Evolutionary conservation across 1,140 invertebrate genomes (phyloP).

Genomic region (Apis cerana): DNA sequence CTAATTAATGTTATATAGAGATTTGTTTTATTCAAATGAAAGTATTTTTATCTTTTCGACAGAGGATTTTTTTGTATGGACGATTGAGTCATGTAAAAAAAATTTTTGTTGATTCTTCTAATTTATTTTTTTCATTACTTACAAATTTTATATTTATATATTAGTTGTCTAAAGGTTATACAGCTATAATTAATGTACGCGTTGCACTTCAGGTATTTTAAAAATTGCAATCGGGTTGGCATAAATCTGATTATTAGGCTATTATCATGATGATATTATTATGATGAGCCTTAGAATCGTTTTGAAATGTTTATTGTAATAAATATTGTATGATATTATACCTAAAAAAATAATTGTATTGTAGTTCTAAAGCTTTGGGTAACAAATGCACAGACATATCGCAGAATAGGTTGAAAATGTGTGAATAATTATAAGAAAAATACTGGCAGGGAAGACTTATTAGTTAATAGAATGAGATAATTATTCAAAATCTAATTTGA

Average conservation of each 20-base stretch:
- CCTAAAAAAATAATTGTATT: constrained; percentile 66
- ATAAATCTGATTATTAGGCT: constrained; percentile 58
- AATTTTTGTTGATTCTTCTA: constrained; percentile 50
- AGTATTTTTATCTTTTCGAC: constrained; percentile 39
- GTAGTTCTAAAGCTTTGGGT: constrained; percentile 62
- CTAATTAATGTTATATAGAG: constrained; percentile 59
- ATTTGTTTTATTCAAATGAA: constrained; percentile 54
- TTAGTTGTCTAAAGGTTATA: constrained; percentile 47
- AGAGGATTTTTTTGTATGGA: constrained; percentile 62
- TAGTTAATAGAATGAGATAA: constrained; percentile 44
- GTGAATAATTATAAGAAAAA: constrained; percentile 62
- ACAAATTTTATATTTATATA: constrained; percentile 59
- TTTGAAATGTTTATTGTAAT: constrained; percentile 69
- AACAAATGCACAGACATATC: constrained; percentile 66
- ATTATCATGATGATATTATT: constrained; percentile 51
- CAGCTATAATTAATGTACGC: constrained; percentile 60
- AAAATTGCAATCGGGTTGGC: constrained; percentile 48
- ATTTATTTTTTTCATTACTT: constrained; percentile 58
- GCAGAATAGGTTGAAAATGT: constrained; percentile 59
- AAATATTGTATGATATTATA: constrained; percentile 69
- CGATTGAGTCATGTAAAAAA: constrained; percentile 47
- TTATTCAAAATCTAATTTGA: constrained; percentile 59
- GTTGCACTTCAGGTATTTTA: constrained; percentile 64
- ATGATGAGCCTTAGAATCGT: constrained; percentile 61
- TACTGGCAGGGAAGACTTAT: constrained; percentile 57